Percentiles rank a stretch among this genome's conserved stretches.
Conservation (phyloP, 2,113 vertebrate species). For the Nibea coibor region DNA sequence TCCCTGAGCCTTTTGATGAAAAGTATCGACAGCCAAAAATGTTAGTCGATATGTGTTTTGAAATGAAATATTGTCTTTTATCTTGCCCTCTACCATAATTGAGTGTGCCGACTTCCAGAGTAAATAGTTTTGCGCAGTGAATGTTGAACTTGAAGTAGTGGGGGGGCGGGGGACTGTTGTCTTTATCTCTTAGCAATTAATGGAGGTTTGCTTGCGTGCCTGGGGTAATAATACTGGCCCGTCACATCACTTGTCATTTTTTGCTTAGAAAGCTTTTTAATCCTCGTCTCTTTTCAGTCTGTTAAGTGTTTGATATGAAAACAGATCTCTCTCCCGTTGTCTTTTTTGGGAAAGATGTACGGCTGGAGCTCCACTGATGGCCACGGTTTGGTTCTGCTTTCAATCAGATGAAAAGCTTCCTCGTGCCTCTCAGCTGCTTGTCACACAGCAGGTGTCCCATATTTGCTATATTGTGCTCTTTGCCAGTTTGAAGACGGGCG, state of each 20-base stretch:
- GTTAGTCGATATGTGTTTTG: slow-evolving; percentile 21
- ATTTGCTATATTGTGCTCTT: slow-evolving; percentile 30
- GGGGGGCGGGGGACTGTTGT: background rate
- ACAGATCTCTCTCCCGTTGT: slow-evolving; percentile 31
- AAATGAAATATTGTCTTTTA: slow-evolving; percentile 19
- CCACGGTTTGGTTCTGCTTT: slow-evolving; percentile 20
- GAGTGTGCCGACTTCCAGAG: slow-evolving; percentile 19
- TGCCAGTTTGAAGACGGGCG: slow-evolving; percentile 44
- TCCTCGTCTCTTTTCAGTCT: slow-evolving; percentile 40
- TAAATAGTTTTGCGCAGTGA: slow-evolving; percentile 23
- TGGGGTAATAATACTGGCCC: slow-evolving; percentile 14
- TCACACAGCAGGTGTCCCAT: slow-evolving; percentile 67
- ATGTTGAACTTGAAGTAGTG: slow-evolving; percentile 29
- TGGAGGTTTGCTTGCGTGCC: background rate
- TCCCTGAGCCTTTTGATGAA: slow-evolving; percentile 10
- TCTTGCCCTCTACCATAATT: slow-evolving; percentile 17
- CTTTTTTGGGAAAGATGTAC: slow-evolving; percentile 6
- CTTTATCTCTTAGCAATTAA: slow-evolving; percentile 37
- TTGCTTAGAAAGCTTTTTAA: slow-evolving; percentile 44
- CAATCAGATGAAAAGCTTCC: slow-evolving; percentile 63
- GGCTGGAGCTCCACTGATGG: slow-evolving; percentile 30
- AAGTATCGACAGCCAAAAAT: slow-evolving; percentile 2
- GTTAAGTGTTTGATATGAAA: slow-evolving; percentile 61
- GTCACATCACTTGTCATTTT: slow-evolving; percentile 32
- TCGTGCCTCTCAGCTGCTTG: slow-evolving; percentile 54